Conservation (phyloP, 2,797 vertebrate species). For the Pyrocephalus nanus region DNA sequence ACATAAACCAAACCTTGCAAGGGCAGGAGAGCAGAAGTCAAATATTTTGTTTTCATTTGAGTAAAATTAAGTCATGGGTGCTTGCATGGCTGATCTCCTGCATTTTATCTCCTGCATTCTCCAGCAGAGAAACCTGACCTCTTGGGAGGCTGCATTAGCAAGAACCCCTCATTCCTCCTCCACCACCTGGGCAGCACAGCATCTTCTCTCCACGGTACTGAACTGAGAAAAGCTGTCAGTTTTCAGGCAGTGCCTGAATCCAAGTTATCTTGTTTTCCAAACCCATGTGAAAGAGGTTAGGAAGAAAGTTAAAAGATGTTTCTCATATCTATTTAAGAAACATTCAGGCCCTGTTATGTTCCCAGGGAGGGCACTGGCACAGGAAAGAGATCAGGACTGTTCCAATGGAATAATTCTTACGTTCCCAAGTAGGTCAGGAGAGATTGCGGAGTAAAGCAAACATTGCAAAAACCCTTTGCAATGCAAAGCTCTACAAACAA, state of each 20-base stretch:
- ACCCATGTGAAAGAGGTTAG: background rate
- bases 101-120: background rate
- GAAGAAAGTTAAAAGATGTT: background rate
- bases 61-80: background rate
- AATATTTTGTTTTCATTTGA: background rate
- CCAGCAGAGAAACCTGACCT: background rate
- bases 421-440: slow-evolving; percentile 18
- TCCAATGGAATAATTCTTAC: background rate
- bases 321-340: background rate
- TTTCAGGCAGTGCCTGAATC: background rate
- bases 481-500: slow-evolving; percentile 12
- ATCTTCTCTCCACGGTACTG: background rate
- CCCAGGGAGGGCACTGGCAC: background rate
- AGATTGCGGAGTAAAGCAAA: slow-evolving; percentile 36
- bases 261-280: background rate
- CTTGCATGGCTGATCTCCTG: background rate
- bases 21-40: background rate
- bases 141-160: background rate
- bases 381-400: background rate
- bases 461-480: slow-evolving; percentile 44
- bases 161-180: background rate
- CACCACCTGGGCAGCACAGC: background rate
- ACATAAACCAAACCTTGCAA: background rate
- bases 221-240: background rate
- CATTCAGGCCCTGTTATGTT: background rate